Percentiles rank a stretch among this genome's conserved stretches.
Conservation (phyloP, 2,888 invertebrate species). For the Mechanitis messenoides region DNA sequence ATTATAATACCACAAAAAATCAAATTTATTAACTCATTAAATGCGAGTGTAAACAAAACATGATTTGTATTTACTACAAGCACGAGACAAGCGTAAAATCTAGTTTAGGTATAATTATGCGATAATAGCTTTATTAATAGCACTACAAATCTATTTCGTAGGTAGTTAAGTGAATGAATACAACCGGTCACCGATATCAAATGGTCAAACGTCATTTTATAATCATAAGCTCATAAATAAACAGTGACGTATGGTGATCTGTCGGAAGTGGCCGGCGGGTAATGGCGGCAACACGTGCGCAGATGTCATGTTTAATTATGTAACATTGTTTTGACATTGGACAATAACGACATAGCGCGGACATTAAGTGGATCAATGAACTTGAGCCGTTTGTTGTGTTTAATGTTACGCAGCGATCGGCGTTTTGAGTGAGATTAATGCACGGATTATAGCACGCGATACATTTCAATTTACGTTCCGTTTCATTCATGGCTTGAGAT, state of each 20-base stretch:
- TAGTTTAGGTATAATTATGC: constrained; percentile 69
- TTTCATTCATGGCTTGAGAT: constrained; percentile 74
- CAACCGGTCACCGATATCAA: constrained; percentile 71
- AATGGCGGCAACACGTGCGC: constrained; percentile 40
- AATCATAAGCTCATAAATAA: constrained; percentile 75
- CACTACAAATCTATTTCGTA: constrained; percentile 69
- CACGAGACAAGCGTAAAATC: constrained; percentile 63
- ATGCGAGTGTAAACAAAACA: constrained; percentile 36
- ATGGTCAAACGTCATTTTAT: constrained; percentile 72
- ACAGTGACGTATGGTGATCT: constrained; percentile 57
- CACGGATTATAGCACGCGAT: constrained; percentile 76
- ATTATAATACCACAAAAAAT: constrained; percentile 11
- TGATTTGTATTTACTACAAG: constrained; percentile 53
- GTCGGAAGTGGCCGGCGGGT: constrained; percentile 46
- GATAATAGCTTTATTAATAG: constrained; percentile 67
- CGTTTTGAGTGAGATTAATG: constrained; percentile 75
- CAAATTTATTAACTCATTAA: constrained; percentile 12
- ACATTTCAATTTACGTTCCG: constrained; percentile 75
- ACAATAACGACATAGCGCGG: constrained; percentile 64
- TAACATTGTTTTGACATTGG: constrained; percentile 70
- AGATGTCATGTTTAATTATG: constrained; percentile 64
- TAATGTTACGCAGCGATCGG: constrained; percentile 61
- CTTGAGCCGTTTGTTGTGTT: constrained; percentile 65
- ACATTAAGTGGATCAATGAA: constrained; percentile 76
- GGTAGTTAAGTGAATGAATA: constrained; percentile 65